These are phyloP conservation scores for Dinoponera quadriceps DNA, from an alignment of 1,140 invertebrate genomes.

Conservation along the genomic window DNA sequence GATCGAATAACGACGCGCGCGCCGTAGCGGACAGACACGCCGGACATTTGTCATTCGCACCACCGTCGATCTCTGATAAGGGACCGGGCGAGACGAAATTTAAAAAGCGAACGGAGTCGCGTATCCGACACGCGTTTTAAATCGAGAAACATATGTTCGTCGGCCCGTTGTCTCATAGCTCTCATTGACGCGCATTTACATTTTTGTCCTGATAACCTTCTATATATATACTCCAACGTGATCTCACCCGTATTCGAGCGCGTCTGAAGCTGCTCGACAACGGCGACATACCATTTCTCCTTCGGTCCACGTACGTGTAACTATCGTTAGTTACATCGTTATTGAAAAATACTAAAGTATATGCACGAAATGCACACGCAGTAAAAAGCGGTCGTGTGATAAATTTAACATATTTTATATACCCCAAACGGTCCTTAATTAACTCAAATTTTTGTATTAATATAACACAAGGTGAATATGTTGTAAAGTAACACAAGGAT, in stretches of 20 bases:
- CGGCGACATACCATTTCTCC: not conserved
- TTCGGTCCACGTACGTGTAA: not conserved
- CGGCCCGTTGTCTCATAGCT: not conserved
- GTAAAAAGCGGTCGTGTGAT: too few species aligned
- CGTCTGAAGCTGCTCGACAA: not conserved
- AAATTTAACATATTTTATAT: too few species aligned
- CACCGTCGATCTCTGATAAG: constrained; percentile 64
- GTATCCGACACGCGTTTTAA: constrained; percentile 39
- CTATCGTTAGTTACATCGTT: not conserved
- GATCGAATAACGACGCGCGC: constrained; percentile 52
- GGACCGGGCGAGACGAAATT: constrained; percentile 31
- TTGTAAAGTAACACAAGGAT: too few species aligned
- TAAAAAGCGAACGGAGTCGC: constrained; percentile 19
- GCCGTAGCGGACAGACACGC: constrained; percentile 27
- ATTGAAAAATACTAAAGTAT: not conserved
- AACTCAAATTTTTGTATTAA: too few species aligned
- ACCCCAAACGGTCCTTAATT: too few species aligned
- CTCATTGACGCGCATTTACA: constrained; percentile 14
- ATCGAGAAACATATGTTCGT: constrained; percentile 30
- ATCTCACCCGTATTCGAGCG: not conserved
- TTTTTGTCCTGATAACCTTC: not conserved
- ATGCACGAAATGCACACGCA: too few species aligned
- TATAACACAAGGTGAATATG: too few species aligned
- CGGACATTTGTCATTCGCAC: constrained; percentile 72
- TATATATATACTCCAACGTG: too few species aligned